Evolutionary conservation across 2,113 vertebrate genomes (phyloP).

Genomic region (Sakesphorus luctuosus): DNA sequence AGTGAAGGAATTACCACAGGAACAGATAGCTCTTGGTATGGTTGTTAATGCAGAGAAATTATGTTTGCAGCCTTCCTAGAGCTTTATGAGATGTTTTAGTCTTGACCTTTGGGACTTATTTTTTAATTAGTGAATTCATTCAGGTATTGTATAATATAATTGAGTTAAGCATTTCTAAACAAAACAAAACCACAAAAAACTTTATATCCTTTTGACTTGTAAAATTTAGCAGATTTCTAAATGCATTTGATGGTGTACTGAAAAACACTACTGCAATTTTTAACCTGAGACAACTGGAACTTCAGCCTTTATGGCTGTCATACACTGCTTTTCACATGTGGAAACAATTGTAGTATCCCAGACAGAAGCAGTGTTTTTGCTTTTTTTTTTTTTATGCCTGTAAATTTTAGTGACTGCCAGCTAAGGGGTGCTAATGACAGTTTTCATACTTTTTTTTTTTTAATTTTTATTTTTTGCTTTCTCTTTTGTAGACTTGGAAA

Average conservation of each 20-base stretch:
- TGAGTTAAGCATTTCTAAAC: not conserved
- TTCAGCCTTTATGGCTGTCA: not conserved
- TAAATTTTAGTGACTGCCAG: slow-evolving; percentile 38
- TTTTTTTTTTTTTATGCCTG: not conserved
- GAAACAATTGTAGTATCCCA: slow-evolving; percentile 33
- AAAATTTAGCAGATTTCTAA: slow-evolving; percentile 9
- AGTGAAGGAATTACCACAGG: not conserved
- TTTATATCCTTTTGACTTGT: not conserved
- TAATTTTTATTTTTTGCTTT: not conserved
- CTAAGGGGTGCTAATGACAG: not conserved
- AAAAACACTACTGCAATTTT: slow-evolving; percentile 21
- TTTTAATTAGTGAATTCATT: not conserved
- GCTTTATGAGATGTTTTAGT: not conserved
- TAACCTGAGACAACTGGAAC: not conserved
- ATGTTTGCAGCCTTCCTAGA: not conserved
- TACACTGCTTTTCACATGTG: slow-evolving; percentile 18
- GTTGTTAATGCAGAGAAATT: not conserved
- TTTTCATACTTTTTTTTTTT: not conserved
- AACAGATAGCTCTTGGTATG: not conserved
- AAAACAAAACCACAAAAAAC: not conserved
- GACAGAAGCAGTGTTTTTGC: not conserved
- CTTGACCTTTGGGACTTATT: not conserved
- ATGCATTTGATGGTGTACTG: not conserved
- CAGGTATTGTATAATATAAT: not conserved
- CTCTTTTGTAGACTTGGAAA: not conserved